Base-by-base conservation (phyloP, 2,113 vertebrate genomes). In the Cichladusa arquata region DNA sequence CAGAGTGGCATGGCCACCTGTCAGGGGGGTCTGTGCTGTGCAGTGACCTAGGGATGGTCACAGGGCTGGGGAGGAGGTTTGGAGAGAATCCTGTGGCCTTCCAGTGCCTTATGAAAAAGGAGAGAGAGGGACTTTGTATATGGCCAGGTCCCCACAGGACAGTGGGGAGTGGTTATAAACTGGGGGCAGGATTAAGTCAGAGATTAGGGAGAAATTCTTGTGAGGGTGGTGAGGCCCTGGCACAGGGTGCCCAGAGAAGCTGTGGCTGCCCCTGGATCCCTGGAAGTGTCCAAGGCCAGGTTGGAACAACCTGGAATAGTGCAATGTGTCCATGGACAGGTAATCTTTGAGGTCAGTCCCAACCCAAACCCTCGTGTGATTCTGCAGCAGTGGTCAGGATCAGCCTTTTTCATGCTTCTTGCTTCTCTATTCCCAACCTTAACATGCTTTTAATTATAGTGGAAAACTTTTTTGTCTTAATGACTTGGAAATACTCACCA, bases 21-120 rank as follows among this genome's bases (percentile, higher is more conserved):
- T 11, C 17, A 14, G 4, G 12, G 57, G 36, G 61, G 36, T 45
- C 61, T 5, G 0, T 31, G 73, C 60, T 31, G 31, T 9, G 0
- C 0, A 2, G 17, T 6, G 19, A 6, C 51, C 14, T 34, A 18
- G 48, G 15, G 20, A 3, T n/a, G 45, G 11, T 20, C 38, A 18
- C 16, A 15, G 29, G 13, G 23, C 11, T 74, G 53, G 45, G 53
- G 23, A 47, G 31, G 34, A 50, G 54, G 29, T 54, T 61, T 3
- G 14, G 53, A 26, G n/a, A 40, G 47, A 34, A 18, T 20, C 16
- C 8, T 40, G 29, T 50, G 45, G 31, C 24, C 9, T 69, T n/a
- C 8, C 53, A 69, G 29, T 18, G 34, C 28, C 18, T 40, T 38
- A 5, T 5, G 4, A 44, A 26, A 60, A 44, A 13, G 24, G n/a